Base-by-base conservation (phyloP, 1,140 invertebrate genomes). In the Acyrthosiphon pisum region DNA sequence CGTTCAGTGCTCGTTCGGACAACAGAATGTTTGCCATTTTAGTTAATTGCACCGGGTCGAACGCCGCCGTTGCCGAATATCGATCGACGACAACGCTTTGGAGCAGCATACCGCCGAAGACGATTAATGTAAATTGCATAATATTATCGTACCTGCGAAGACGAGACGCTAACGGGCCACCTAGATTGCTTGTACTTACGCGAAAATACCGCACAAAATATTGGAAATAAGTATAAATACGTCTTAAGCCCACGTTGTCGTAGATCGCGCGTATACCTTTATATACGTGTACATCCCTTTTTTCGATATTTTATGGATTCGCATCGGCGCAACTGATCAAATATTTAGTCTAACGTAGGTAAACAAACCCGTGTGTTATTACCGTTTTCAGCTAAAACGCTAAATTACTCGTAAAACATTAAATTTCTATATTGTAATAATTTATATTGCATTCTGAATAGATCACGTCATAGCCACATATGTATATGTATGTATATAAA, bases 311-410 rank as follows among this genome's bases (percentile, higher is more conserved):
- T n/a, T 76, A 76, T 76, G 6, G 60, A 86, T 46, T 86, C 26
- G 41, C 41, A 86, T 86, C 3, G 84, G 41, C 84, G 41, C 84
- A 86, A 86, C 84, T 86, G 84, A 86, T 46, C 44, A 86, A 86
- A 86, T 86, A 86, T 86, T 83, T 83, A 41, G 35, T 30, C 56
- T 18, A 6, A 76, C 60, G n/a, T 76, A n/a, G 30, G 60, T 76
- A 76, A 76, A 76, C 30, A 60, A 30, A 2, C 11, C 8, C 41
- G 84, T 48, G 26, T 20, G 8, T 84, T 87, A 46, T 87, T n/a
- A n/a, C 37, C 6, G 23, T 50, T 87, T 87, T 87, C 86, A 14
- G 30, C 41, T n/a, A 46, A 50, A 88, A 88, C 6, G 50, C 44
- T 35, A 50, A 48, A 88, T 88, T 48, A n/a, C 46, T 50, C n/a